Conservation (phyloP, 1,140 invertebrate species). For the Megalonaias nervosa region DNA sequence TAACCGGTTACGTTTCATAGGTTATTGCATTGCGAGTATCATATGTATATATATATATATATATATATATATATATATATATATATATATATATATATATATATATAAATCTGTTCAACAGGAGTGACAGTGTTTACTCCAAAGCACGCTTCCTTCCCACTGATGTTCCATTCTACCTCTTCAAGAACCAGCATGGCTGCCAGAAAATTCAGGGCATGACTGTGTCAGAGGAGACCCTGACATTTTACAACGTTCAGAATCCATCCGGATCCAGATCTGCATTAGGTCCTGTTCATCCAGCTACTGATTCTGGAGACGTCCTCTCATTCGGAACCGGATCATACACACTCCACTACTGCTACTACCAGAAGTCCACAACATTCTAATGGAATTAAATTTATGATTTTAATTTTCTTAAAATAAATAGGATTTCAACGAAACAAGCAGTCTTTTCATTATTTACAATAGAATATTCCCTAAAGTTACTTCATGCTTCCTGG, state of each 20-base stretch:
- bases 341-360: constrained; percentile 29
- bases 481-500: too few species aligned
- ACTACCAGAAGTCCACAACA: neutral
- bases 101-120: neutral
- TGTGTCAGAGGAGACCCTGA: constrained; percentile 13
- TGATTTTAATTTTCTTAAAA: too few species aligned
- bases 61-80: too few species aligned
- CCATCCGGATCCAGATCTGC: constrained; percentile 4
- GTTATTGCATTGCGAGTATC: too few species aligned
- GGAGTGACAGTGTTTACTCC: constrained; percentile 29
- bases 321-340: constrained; percentile 1
- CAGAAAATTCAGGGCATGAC: constrained; percentile 27
- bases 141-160: constrained; percentile 25
- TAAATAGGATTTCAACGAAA: too few species aligned
- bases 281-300: constrained; percentile 18
- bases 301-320: constrained; percentile 2
- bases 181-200: constrained; percentile 25
- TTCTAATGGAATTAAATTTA: too few species aligned
- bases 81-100: too few species aligned
- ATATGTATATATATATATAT: too few species aligned
- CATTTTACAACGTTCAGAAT: constrained; percentile 29
- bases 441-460: too few species aligned
- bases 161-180: constrained; percentile 19
- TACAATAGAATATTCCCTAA: too few species aligned
- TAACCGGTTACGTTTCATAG: too few species aligned